Percentiles rank a stretch among this genome's conserved stretches.
Evolutionary conservation across 2,113 vertebrate genomes (phyloP).

Genomic region (Polyodon spathula): DNA sequence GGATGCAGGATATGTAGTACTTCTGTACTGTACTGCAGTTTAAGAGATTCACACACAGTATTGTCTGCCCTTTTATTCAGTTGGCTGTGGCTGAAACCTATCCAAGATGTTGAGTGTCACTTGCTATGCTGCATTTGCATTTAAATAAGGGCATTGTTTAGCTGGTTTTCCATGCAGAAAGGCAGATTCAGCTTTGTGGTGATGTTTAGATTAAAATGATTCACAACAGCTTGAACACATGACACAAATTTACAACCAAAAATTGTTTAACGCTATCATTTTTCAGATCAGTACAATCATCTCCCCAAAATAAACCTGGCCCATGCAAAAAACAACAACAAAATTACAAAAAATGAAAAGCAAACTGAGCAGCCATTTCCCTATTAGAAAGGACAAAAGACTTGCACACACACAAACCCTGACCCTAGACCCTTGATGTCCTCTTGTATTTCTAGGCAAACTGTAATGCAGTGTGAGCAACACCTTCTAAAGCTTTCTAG

Average conservation of each 20-base stretch:
- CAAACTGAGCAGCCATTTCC: background rate
- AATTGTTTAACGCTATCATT: too few species aligned
- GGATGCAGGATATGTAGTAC: slow-evolving; percentile 1
- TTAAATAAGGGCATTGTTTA: slow-evolving; percentile 7
- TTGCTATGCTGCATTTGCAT: slow-evolving; percentile 2
- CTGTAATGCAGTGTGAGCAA: slow-evolving; percentile 12
- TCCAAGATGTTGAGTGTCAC: background rate
- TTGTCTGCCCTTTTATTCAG: slow-evolving; percentile 2
- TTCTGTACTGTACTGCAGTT: too few species aligned
- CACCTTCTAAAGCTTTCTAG: slow-evolving; percentile 12
- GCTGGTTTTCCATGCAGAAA: background rate
- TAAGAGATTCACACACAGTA: slow-evolving; percentile 7
- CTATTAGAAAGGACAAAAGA: slow-evolving; percentile 8
- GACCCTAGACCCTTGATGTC: background rate
- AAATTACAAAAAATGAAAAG: slow-evolving; percentile 20
- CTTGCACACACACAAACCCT: slow-evolving; percentile 21
- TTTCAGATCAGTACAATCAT: too few species aligned
- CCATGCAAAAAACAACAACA: slow-evolving; percentile 20
- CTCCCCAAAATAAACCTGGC: too few species aligned
- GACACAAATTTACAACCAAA: too few species aligned
- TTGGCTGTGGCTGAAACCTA: background rate
- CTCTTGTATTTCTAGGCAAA: slow-evolving; percentile 8
- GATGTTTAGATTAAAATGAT: background rate
- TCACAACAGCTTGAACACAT: background rate
- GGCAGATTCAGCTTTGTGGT: background rate